phyloP scores from a whole-genome alignment of 1,140 invertebrate genomes.

The Heliconius himera region DNA sequence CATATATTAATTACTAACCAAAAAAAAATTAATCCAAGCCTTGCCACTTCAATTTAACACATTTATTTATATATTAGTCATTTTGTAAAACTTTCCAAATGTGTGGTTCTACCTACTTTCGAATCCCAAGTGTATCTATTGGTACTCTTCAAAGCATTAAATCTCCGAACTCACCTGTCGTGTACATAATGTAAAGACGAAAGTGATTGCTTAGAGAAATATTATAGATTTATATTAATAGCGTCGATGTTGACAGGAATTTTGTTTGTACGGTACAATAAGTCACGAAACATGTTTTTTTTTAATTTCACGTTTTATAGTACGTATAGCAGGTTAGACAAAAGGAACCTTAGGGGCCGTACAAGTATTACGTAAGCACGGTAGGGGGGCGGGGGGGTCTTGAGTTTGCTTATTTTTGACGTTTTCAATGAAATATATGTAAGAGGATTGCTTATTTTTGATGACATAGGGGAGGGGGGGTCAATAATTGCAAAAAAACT shows the following conservation, averaged over 20 bases:
- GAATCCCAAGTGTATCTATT: neutral
- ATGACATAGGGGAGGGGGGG: no score
- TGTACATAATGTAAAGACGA: neutral
- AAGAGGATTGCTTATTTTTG: no score
- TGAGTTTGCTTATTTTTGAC: no score
- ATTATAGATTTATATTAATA: neutral
- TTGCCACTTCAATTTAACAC: neutral
- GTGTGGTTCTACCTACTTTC: conserved; percentile 1
- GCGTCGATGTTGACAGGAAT: neutral
- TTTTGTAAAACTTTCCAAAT: conserved; percentile 6
- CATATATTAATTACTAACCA: neutral
- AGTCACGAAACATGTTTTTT: neutral
- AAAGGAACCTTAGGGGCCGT: no score
- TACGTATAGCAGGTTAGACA: no score
- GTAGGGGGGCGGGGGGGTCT: no score
- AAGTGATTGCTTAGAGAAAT: neutral
- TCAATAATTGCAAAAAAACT: no score
- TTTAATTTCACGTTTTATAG: no score
- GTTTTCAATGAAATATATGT: no score
- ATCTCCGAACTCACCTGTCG: conserved; percentile 8
- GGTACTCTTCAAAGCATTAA: neutral
- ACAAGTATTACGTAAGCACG: no score
- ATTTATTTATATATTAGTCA: neutral
- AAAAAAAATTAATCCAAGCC: neutral
- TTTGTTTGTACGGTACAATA: neutral